Base-by-base conservation (phyloP, 2,888 invertebrate species). In the Lasioglossum vierecki region DNA sequence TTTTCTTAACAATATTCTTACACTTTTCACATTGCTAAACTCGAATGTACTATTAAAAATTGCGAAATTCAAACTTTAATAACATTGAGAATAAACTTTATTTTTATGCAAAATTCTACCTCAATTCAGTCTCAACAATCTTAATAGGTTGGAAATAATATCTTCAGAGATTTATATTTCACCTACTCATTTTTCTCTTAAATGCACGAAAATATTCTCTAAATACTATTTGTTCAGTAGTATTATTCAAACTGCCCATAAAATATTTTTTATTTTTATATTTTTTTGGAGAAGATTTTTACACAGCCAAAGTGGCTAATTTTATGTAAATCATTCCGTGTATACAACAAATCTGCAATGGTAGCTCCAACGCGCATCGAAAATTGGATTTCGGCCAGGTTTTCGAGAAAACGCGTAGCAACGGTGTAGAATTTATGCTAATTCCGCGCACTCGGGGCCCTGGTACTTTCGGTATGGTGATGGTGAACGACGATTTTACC, bases 401-500 rank as follows among this genome's bases (percentile, higher is more conserved):
- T 57, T 57, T 57, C 57, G n/a, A 57, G 57, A 57, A 57, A 57
- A 60, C 13, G 30, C 30, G 1, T 15, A 13, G 26, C 26, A 26
- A 46, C 30, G 15, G 30, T 30, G 30, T 63, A 30, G 41, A 81
- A 85, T 79, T 70, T 80, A 76, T 76, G 81, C 41, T 80, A 78
- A 81, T 84, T 68, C 72, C 41, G 66, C 9, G 18, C 60, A 30
- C 39, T 57, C 41, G 9, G 15, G 15, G 46, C 30, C 44, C 41
- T 44, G 78, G 49, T 78, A 78, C 74, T 71, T 41, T 22, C 70
- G 63, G 60, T 35, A 57, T 9, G 57, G 57, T 30, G 76, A 66
- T 57, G 71, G 57, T 66, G 83, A 83, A 76, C 72, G 49, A 78
- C 63, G 46, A 83, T 75, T 76, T 72, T 70, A 49, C 73, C 79